phyloP scores from a whole-genome alignment of 2,888 invertebrate genomes.

The Hemicrepidius hirtus region DNA sequence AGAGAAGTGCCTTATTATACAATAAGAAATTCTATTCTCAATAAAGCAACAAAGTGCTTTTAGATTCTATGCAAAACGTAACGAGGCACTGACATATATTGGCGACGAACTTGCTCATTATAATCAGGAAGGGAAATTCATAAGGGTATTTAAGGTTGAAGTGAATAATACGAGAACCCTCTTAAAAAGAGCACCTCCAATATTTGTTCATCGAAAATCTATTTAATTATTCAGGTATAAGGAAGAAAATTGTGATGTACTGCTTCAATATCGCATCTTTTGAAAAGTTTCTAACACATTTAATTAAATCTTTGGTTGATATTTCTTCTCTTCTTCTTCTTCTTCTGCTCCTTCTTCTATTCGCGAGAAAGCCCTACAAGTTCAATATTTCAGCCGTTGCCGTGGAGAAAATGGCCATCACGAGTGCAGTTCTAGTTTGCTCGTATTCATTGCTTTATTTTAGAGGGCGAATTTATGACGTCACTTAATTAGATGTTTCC shows the following conservation, averaged over 20 bases:
- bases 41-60: slow-evolving; percentile 31
- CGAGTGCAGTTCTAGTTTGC: slow-evolving; percentile 49
- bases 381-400: slow-evolving; percentile 41
- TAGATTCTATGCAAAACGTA: slow-evolving; percentile 12
- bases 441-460: slow-evolving; percentile 62
- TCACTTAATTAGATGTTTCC: slow-evolving; percentile 67
- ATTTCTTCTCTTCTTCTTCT: slow-evolving; percentile 21
- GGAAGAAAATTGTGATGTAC: slow-evolving; percentile 44
- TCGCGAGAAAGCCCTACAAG: slow-evolving; percentile 27
- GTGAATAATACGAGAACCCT: slow-evolving; percentile 40
- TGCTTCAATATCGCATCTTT: slow-evolving; percentile 43
- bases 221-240: slow-evolving; percentile 47
- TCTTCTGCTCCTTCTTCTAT: slow-evolving; percentile 23
- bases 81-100: slow-evolving; percentile 33
- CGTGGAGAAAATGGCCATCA: slow-evolving; percentile 46
- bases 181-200: slow-evolving; percentile 26
- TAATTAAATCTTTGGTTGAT: slow-evolving; percentile 47
- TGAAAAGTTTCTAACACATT: slow-evolving; percentile 45
- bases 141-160: slow-evolving; percentile 34
- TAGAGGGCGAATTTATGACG: slow-evolving; percentile 65
- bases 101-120: slow-evolving; percentile 33
- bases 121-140: slow-evolving; percentile 39
- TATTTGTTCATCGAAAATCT: slow-evolving; percentile 45
- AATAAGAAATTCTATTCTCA: slow-evolving; percentile 3
- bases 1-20: neutral